A percentile compares a stretch with the other conserved stretches of the same genome.
Conservation (phyloP, 1,140 invertebrate genomes). For the Anthonomus grandis region DNA sequence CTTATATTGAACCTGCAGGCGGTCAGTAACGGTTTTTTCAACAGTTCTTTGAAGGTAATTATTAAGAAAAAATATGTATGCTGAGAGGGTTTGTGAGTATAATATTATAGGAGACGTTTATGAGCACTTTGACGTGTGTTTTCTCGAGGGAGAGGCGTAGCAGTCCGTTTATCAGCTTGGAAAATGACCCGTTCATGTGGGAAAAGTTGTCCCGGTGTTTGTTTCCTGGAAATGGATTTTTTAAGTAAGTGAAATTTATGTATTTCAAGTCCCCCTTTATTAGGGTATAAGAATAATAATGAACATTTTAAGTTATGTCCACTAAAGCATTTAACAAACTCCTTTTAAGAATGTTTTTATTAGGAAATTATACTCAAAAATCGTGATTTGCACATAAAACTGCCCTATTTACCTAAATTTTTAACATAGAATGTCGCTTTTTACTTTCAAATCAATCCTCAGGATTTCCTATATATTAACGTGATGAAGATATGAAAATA, state of each 20-base stretch:
- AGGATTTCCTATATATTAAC: no score
- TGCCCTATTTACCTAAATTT: no score
- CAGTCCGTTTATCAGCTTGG: slow-evolving; percentile 53
- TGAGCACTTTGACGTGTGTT: slow-evolving; percentile 57
- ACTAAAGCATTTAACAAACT: no score
- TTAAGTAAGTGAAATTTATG: slow-evolving; percentile 23
- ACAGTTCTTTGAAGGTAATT: slow-evolving; percentile 50
- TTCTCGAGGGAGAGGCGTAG: slow-evolving; percentile 30
- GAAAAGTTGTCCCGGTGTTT: slow-evolving; percentile 57
- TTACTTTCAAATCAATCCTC: no score
- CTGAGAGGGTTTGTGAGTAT: not conserved
- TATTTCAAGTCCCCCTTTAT: no score
- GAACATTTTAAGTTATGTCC: no score
- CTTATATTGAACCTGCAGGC: slow-evolving; percentile 58
- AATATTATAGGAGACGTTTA: slow-evolving; percentile 46
- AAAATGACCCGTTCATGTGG: slow-evolving; percentile 58
- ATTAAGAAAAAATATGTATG: not conserved
- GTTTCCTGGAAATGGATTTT: slow-evolving; percentile 54
- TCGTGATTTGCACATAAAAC: no score
- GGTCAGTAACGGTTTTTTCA: slow-evolving; percentile 60
- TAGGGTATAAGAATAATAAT: no score
- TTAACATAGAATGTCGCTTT: no score
- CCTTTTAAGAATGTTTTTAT: no score
- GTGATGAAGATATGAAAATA: no score
- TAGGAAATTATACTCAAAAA: no score